These are phyloP conservation scores for Drosophila percnosoma DNA, from an alignment of 2,888 invertebrate genomes.

Conservation along the genomic window DNA sequence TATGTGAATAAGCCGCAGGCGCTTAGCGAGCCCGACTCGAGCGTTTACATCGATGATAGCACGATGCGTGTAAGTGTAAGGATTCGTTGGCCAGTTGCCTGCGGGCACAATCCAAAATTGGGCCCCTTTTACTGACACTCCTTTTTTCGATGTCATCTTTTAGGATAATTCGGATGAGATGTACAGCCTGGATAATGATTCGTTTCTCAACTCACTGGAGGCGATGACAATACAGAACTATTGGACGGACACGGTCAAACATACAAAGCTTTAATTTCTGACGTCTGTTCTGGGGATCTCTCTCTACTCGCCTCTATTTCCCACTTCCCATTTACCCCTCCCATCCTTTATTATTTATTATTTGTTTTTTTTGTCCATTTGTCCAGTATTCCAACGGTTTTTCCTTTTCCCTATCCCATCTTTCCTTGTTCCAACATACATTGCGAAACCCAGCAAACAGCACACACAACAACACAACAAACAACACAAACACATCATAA, in stretches of 20 bases:
- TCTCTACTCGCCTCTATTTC: neutral
- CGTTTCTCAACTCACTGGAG: slow-evolving; percentile 95
- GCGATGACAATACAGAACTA: slow-evolving; percentile 97
- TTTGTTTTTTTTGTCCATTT: slow-evolving; percentile 7
- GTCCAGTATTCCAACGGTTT: neutral
- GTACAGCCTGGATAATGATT: slow-evolving; percentile 97
- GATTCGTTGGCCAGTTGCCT: slow-evolving; percentile 80
- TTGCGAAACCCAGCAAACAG: slow-evolving; percentile 12
- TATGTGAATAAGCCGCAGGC: slow-evolving; percentile 94
- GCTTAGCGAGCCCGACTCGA: slow-evolving; percentile 93
- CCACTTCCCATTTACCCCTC: neutral
- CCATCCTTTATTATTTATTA: neutral
- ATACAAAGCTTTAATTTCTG: slow-evolving; percentile 91
- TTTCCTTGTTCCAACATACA: neutral
- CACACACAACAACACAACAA: slow-evolving; percentile 5
- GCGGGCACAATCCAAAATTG: neutral
- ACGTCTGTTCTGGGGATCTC: slow-evolving; percentile 16
- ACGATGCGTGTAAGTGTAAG: slow-evolving; percentile 90
- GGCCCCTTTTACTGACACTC: neutral
- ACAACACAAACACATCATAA: slow-evolving; percentile 45
- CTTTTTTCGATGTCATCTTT: neutral
- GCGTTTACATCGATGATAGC: slow-evolving; percentile 94
- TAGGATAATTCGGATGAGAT: slow-evolving; percentile 97
- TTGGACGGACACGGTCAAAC: slow-evolving; percentile 96
- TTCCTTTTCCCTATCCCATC: neutral